Evolutionary conservation across 2,113 vertebrate genomes (phyloP).

Genomic region (Felis chaus): DNA sequence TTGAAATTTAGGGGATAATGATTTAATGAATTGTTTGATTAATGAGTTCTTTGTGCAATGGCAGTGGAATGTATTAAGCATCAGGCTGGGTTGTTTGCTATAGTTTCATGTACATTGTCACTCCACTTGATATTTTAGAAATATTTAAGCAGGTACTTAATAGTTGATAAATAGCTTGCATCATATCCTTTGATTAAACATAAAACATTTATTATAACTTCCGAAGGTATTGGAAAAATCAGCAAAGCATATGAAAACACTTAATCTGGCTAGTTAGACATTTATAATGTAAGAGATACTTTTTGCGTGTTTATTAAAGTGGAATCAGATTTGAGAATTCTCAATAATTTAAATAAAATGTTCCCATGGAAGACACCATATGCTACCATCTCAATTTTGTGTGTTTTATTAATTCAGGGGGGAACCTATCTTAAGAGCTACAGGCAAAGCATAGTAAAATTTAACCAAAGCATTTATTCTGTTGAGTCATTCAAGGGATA

Average conservation of each 20-base stretch:
- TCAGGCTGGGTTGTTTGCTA: not conserved
- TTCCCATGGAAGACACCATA: slow-evolving; percentile 67
- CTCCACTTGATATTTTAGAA: slow-evolving; percentile 54
- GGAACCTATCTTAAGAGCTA: slow-evolving; percentile 6
- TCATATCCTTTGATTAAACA: slow-evolving; percentile 48
- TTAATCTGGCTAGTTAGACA: slow-evolving; percentile 58
- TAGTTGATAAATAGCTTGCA: slow-evolving; percentile 46
- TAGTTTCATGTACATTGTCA: not conserved
- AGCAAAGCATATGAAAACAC: slow-evolving; percentile 67
- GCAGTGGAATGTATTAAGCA: not conserved
- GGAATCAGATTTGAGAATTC: slow-evolving; percentile 66
- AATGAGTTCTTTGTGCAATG: not conserved
- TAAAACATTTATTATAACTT: slow-evolving; percentile 68
- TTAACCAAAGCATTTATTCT: slow-evolving; percentile 54
- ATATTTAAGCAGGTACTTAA: slow-evolving; percentile 64
- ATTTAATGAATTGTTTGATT: slow-evolving; percentile 36
- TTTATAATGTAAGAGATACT: slow-evolving; percentile 68
- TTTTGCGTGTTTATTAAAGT: slow-evolving; percentile 73
- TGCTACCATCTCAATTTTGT: slow-evolving; percentile 62
- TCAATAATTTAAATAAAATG: slow-evolving; percentile 72
- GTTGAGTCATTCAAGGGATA: slow-evolving; percentile 25
- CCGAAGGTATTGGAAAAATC: slow-evolving; percentile 50
- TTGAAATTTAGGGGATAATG: slow-evolving; percentile 11
- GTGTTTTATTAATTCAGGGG: slow-evolving; percentile 69
- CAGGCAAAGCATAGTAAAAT: slow-evolving; percentile 40